Percentiles rank a stretch among this genome's conserved stretches.
These are phyloP conservation scores for Isurus oxyrinchus DNA, from an alignment of 2,113 vertebrate genomes.

Conservation along the genomic window DNA sequence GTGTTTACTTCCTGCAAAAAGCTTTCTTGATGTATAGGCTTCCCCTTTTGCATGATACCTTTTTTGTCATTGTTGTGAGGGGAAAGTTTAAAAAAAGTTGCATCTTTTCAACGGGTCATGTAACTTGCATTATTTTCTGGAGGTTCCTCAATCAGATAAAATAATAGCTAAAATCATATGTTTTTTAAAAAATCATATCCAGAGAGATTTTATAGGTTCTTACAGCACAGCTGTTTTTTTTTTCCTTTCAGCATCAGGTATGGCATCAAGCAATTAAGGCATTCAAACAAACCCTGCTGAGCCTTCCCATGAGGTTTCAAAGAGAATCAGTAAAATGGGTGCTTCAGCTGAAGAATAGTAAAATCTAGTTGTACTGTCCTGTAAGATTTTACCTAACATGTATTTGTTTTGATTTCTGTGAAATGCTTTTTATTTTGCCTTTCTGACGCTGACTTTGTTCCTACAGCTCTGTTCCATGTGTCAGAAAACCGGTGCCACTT, in stretches of 20 bases:
- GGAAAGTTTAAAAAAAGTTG: neutral
- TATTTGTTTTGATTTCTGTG: neutral
- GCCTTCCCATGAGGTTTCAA: neutral
- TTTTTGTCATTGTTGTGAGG: neutral
- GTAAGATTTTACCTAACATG: neutral
- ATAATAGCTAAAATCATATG: neutral
- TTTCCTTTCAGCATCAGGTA: neutral
- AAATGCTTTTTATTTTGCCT: neutral
- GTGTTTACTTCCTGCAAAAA: neutral
- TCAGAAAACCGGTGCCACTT: conserved; percentile 32
- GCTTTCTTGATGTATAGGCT: neutral
- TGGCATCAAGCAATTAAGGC: neutral
- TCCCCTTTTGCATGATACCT: neutral
- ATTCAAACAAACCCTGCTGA: neutral
- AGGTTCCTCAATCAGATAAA: neutral
- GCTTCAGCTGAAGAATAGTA: neutral
- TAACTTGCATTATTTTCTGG: neutral
- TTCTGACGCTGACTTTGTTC: conserved; percentile 17
- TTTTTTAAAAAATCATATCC: neutral
- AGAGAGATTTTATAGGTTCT: neutral
- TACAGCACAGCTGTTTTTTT: neutral
- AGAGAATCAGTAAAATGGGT: neutral
- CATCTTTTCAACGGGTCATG: neutral
- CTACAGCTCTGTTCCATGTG: conserved; percentile 30
- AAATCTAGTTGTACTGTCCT: neutral